These are phyloP conservation scores for Rotaria macrura DNA, from an alignment of 2,888 invertebrate species.

Conservation along the genomic window DNA sequence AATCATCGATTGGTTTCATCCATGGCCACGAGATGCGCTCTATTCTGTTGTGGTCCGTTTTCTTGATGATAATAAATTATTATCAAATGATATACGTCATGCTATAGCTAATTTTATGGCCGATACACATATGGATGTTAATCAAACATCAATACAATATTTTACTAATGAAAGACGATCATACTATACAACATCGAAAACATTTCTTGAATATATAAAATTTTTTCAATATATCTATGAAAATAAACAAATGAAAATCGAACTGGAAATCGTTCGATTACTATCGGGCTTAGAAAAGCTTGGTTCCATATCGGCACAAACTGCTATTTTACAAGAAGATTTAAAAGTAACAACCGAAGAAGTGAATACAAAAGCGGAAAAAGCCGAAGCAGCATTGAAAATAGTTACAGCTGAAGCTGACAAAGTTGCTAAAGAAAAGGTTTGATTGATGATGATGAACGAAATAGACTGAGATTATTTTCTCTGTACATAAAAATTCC, in stretches of 20 bases:
- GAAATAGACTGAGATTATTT: no score
- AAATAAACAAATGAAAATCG: not conserved
- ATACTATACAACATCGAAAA: slow-evolving; percentile 93
- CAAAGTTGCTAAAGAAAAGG: slow-evolving; percentile 9
- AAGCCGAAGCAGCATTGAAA: slow-evolving; percentile 68
- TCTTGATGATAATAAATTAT: not conserved
- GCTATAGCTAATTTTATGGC: slow-evolving; percentile 9
- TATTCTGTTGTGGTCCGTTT: slow-evolving; percentile 3
- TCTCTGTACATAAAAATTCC: not conserved
- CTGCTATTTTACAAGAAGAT: slow-evolving; percentile 70
- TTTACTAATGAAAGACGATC: slow-evolving; percentile 69
- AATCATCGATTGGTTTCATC: slow-evolving; percentile 77
- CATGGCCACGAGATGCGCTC: slow-evolving; percentile 57
- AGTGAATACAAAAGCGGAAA: slow-evolving; percentile 59
- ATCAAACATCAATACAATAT: slow-evolving; percentile 4
- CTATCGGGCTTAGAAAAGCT: slow-evolving; percentile 59
- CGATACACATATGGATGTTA: not conserved
- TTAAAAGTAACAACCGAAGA: slow-evolving; percentile 70
- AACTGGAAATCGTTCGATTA: not conserved
- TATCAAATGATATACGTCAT: not conserved
- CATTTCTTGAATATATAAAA: slow-evolving; percentile 85
- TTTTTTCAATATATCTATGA: slow-evolving; percentile 58
- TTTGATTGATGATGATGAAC: not conserved
- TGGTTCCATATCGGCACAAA: slow-evolving; percentile 55
- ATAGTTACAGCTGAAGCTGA: slow-evolving; percentile 20